Evolutionary conservation across 2,888 invertebrate species (phyloP).

Genomic region (Dexiosoma caninum): DNA sequence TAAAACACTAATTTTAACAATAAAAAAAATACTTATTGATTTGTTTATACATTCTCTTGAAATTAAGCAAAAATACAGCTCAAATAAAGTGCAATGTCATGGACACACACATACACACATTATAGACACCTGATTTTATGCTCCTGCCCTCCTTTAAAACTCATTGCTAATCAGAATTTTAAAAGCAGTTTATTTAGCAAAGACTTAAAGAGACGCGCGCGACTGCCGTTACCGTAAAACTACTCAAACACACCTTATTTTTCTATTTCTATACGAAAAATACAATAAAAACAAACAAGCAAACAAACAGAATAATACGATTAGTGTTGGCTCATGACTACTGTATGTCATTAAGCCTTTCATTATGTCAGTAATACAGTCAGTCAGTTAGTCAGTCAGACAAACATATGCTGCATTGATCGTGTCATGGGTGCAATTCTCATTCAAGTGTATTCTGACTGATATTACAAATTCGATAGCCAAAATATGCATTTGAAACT

Average conservation of each 20-base stretch:
- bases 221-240: not conserved
- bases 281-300: not conserved
- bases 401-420: conserved; percentile 19
- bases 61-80: not conserved
- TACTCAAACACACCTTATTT: conserved; percentile 34
- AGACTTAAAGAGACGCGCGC: not conserved
- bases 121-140: not conserved
- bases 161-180: not conserved
- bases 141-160: not conserved
- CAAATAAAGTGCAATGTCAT: conserved; percentile 50
- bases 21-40: conserved; percentile 7
- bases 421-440: conserved; percentile 53
- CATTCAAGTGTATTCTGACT: conserved; percentile 44
- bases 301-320: conserved; percentile 7
- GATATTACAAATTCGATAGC: conserved; percentile 47
- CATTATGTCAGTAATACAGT: not conserved
- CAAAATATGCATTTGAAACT: conserved; percentile 22
- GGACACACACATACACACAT: conserved; percentile 20
- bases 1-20: conserved; percentile 17
- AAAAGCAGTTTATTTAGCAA: not conserved
- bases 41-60: conserved; percentile 7
- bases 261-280: not conserved
- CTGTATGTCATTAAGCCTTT: conserved; percentile 28
- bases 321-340: conserved; percentile 38
- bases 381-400: not conserved